Base-by-base conservation (phyloP, 1,140 invertebrate genomes). In the Whitmania pigra region DNA sequence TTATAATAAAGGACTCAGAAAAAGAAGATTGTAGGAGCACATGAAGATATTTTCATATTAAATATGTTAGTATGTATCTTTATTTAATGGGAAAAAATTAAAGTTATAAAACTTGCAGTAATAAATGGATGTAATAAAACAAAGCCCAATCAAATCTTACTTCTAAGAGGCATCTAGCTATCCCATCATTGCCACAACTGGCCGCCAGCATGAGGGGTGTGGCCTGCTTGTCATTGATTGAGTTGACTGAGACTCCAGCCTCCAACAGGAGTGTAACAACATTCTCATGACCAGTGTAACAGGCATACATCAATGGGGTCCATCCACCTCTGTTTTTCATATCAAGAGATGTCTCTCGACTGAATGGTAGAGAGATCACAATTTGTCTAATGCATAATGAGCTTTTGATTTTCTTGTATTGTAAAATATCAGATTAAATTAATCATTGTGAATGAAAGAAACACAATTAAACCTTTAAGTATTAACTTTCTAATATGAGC, bases 261-360 rank as follows among this genome's bases (percentile, higher is more conserved):
- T 82, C 78, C 53, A 85, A 73, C 49, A 86, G 73, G 17, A 83
- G 71, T 72, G 78, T 79, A 13, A 83, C 82, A 40, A 84, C 79
- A 66, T 79, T 79, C 29, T 82, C 79, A 77, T 85, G 83, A 18
- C 84, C 84, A 71, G 82, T 82, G 73, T 83, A 84, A 72, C 82
- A 80, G 0, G 84, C 85, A 78, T 85, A 85, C 83, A 85, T 85
- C 29, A 86, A 76, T 0, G 85, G 81, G 6, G 85, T 85, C 84
- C 84, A 85, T 6, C 83, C 83, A 36, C 80, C 78, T 66, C 72
- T 75, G 73, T 85, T 85, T 54, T 77, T 78, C 22, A 73, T 72
- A 69, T 83, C 78, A 20, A 81, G 73, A 36, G 78, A 77, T 36
- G 76, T 73, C 43, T 77, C 75, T 36, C 75, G 73, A 53, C 78